Conservation (phyloP, 1,140 invertebrate genomes). For the Drosophila erecta region DNA sequence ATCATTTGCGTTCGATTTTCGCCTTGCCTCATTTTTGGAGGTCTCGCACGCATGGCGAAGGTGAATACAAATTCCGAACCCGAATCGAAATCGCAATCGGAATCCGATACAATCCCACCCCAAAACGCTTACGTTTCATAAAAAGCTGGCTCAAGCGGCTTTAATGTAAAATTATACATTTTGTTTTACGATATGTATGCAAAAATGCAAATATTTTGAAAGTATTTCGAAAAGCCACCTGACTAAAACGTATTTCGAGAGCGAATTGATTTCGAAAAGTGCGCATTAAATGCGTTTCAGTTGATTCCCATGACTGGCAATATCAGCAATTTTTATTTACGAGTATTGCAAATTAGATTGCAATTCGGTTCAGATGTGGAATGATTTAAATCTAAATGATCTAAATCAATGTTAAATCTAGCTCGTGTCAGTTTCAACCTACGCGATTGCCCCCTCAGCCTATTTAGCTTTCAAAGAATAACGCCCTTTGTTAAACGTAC, state of each 20-base stretch:
- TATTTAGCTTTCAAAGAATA: neutral
- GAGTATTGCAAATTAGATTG: constrained; percentile 24
- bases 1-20: constrained; percentile 71
- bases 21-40: constrained; percentile 44
- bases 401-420: neutral
- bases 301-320: constrained; percentile 26
- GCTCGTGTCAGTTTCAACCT: neutral
- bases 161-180: constrained; percentile 77
- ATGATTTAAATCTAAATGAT: too few relatives aligned
- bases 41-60: constrained; percentile 72
- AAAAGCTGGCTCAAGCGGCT: constrained; percentile 72
- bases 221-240: constrained; percentile 59
- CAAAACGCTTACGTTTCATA: constrained; percentile 69
- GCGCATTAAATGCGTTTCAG: constrained; percentile 21
- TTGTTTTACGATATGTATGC: constrained; percentile 58
- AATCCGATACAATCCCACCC: constrained; percentile 4
- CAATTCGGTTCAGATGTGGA: constrained; percentile 13
- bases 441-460: constrained; percentile 2
- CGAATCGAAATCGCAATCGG: constrained; percentile 52
- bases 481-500: too few relatives aligned
- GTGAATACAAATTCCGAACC: constrained; percentile 60
- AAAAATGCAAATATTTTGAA: constrained; percentile 69
- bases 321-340: constrained; percentile 25
- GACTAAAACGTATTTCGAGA: constrained; percentile 42
- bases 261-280: constrained; percentile 18